phyloP scores from a whole-genome alignment of 2,113 vertebrate species.

The Pyrgilauda ruficollis region DNA sequence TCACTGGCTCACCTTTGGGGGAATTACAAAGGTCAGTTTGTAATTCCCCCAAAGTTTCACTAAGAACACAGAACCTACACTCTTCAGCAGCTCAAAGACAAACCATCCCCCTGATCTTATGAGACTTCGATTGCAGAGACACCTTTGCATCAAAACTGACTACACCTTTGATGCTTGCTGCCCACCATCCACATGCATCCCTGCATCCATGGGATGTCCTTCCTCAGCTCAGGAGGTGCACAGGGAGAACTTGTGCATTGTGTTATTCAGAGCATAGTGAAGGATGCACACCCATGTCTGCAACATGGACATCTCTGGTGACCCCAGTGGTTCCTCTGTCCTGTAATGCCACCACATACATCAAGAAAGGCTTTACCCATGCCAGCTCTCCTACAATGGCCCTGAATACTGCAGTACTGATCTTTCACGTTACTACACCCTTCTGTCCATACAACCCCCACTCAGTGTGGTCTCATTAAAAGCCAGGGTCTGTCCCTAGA shows the following conservation, averaged over 20 bases:
- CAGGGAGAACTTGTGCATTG: accelerated
- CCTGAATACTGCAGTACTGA: not conserved
- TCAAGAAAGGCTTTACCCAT: accelerated
- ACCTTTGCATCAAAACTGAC: accelerated
- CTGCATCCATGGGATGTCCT: accelerated
- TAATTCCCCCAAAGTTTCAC: too few relatives aligned
- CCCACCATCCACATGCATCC: not conserved
- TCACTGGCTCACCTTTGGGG: not conserved
- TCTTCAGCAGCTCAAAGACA: not conserved
- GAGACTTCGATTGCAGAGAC: not conserved
- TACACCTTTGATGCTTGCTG: accelerated
- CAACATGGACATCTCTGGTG: not conserved
- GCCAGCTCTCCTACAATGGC: not conserved
- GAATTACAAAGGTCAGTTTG: not conserved
- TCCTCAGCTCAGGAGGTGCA: not conserved
- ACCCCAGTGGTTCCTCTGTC: not conserved
- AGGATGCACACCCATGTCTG: not conserved
- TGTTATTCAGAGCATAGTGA: not conserved
- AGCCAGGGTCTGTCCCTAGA: not conserved
- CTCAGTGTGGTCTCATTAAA: not conserved
- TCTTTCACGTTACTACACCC: not conserved
- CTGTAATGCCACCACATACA: accelerated
- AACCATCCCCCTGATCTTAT: not conserved
- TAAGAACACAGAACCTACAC: not conserved
- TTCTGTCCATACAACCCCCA: not conserved